Percentiles rank a stretch among this genome's conserved stretches.
phyloP scores from a whole-genome alignment of 2,113 vertebrate species.

The Pardalotus punctatus region DNA sequence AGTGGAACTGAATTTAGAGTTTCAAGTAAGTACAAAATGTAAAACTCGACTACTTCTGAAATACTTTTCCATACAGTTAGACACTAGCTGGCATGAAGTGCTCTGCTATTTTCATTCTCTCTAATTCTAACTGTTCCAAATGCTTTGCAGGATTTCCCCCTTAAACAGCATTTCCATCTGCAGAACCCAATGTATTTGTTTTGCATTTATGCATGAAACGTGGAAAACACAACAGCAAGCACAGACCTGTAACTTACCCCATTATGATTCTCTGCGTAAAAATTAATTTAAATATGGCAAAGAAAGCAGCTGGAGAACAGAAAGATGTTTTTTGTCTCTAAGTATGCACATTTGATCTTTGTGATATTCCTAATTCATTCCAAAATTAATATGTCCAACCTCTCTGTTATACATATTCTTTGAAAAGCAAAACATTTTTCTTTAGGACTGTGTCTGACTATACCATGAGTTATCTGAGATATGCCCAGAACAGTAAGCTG shows the following conservation, averaged over 20 bases:
- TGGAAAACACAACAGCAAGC: neutral
- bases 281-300: neutral
- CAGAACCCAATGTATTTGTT: accelerated
- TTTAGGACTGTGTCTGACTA: neutral
- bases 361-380: neutral
- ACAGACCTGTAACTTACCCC: neutral
- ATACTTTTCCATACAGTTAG: neutral
- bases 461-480: neutral
- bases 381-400: neutral
- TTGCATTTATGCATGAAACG: neutral
- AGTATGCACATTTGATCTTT: neutral
- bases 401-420: neutral
- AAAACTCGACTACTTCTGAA: neutral
- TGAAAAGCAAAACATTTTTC: neutral
- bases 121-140: neutral
- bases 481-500: neutral
- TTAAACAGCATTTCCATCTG: neutral
- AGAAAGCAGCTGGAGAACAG: neutral
- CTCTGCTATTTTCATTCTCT: neutral
- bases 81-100: neutral
- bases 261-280: neutral
- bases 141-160: neutral
- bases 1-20: slow-evolving; percentile 39
- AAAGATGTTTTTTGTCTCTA: neutral
- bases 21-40: slow-evolving; percentile 27